Percentiles rank a stretch among this genome's conserved stretches.
Evolutionary conservation across 2,113 vertebrate species (phyloP).

Genomic region (Hippocampus mohnikei): DNA sequence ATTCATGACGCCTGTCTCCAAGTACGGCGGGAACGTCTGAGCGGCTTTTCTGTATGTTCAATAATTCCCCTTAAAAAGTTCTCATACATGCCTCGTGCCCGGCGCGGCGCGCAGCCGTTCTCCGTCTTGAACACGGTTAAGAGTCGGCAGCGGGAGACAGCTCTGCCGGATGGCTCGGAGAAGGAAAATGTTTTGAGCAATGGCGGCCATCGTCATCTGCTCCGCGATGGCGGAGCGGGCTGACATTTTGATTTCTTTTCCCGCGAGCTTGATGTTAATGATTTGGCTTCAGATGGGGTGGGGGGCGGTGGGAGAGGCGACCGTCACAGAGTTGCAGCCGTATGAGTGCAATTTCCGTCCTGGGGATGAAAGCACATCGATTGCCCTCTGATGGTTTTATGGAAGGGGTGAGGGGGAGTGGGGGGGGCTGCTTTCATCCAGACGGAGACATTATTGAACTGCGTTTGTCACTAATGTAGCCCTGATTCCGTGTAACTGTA

Average conservation of each 20-base stretch:
- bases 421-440: constrained; percentile 68
- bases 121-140: constrained; percentile 4
- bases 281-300: constrained; percentile 63
- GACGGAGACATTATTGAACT: constrained; percentile 71
- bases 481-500: constrained; percentile 59
- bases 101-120: neutral
- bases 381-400: constrained; percentile 74
- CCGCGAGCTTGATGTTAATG: constrained; percentile 73
- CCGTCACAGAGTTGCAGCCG: constrained; percentile 67
- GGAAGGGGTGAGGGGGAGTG: constrained; percentile 37
- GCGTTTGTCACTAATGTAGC: constrained; percentile 62
- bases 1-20: constrained; percentile 5
- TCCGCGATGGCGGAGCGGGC: constrained; percentile 48
- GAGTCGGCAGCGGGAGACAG: neutral
- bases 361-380: constrained; percentile 74
- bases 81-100: neutral
- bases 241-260: constrained; percentile 73
- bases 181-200: constrained; percentile 49
- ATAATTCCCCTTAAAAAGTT: constrained; percentile 12
- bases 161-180: constrained; percentile 13
- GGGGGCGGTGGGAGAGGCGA: constrained; percentile 16
- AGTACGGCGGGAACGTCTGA: constrained; percentile 2
- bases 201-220: constrained; percentile 54
- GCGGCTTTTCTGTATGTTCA: constrained; percentile 8
- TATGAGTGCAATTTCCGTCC: constrained; percentile 74